Base-by-base conservation (phyloP, 2,888 invertebrate species). In the Halictus quadricinctus region DNA sequence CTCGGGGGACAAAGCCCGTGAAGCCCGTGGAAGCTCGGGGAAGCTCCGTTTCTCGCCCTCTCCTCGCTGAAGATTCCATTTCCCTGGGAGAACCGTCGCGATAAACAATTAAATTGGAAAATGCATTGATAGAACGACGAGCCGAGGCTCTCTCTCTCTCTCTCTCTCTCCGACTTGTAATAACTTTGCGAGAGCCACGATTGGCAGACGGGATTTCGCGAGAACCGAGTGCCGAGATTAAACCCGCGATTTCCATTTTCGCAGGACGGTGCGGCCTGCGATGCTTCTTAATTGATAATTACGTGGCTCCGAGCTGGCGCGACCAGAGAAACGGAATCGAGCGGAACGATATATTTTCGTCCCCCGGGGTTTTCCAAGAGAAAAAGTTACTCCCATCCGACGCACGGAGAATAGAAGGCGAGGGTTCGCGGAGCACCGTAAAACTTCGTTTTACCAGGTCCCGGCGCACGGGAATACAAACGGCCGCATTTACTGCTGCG, bases 61-160 rank as follows among this genome's bases (percentile, higher is more conserved):
- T 43, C 43, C 58, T 36, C 6, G n/a, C 12, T 60, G 75, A 13
- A 72, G 29, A 15, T 54, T n/a, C 66, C 78, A 48, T 60, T 76
- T 48, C 54, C 29, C 66, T 54, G 36, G 80, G 43, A 75, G 64
- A 64, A 79, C 73, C 41, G 25, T 70, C 46, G 43, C 25, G 41
- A 75, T 78, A 73, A 76, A 81, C 80, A 79, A 79, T 86, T 86
- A 86, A 86, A 87, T 86, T 79, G 83, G 76, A 83, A 69, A 83
- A 79, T 64, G 77, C 64, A 43, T 85, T 72, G 78, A 86, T 79
- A 60, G n/a, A 80, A 76, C 60, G 66, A 43, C 50, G 43, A 81
- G 73, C 66, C n/a, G 75, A 72, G 75, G 78, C 78, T 76, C 50
- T 72, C 60, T 25, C 13, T 18, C 50, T 50, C 50, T 2, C 50